A percentile compares a stretch with the other conserved stretches of the same genome.
Evolutionary conservation across 2,888 invertebrate species (phyloP).

Genomic region (Germaria angustata): DNA sequence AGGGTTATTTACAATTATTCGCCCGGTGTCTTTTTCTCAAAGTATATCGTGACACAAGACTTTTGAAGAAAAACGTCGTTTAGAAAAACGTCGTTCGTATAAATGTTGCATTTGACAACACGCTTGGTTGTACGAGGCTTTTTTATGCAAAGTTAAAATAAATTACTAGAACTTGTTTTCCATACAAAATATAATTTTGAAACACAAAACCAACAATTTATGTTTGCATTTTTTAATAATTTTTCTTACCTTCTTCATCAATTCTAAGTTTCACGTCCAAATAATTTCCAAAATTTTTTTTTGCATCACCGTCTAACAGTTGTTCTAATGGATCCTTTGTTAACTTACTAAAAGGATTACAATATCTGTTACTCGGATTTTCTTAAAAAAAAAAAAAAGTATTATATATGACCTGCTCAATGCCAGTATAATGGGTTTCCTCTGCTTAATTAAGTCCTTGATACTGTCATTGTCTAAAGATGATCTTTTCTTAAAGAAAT

Average conservation of each 20-base stretch:
- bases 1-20: not conserved
- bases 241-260: constrained; percentile 36
- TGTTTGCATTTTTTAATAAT: not conserved
- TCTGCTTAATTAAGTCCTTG: constrained; percentile 53
- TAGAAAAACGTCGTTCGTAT: not conserved
- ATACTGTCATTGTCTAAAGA: constrained; percentile 46
- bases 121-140: not conserved
- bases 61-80: too few species aligned
- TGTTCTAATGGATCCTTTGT: not conserved
- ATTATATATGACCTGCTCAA: constrained; percentile 53
- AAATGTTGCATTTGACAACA: not conserved
- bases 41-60: too few species aligned
- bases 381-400: too few species aligned
- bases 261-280: constrained; percentile 39
- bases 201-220: constrained; percentile 5
- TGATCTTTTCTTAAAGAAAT: not conserved
- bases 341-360: constrained; percentile 19
- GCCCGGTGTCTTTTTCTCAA: too few species aligned
- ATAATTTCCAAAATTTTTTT: not conserved
- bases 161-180: not conserved
- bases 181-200: constrained; percentile 42
- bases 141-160: not conserved
- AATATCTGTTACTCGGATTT: too few species aligned
- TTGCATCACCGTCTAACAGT: not conserved
- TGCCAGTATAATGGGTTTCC: constrained; percentile 55